Evolutionary conservation across 2,113 vertebrate genomes (phyloP).

Genomic region (Marmota monax): DNA sequence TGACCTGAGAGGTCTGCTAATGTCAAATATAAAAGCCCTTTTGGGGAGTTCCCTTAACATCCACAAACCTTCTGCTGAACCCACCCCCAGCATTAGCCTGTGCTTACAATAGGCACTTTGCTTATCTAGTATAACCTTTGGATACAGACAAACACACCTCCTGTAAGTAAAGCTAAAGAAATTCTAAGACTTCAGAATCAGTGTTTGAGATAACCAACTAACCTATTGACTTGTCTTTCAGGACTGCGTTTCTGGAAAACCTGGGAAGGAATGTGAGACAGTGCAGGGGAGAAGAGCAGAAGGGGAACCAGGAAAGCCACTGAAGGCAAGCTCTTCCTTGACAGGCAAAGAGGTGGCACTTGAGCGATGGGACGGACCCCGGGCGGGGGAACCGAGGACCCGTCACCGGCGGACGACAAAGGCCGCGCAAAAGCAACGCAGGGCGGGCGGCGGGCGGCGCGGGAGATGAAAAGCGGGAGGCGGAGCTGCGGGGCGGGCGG

Average conservation of each 20-base stretch:
- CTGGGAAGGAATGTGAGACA: not conserved
- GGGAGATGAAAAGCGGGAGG: conserved; percentile 37
- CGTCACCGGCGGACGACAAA: rapidly evolving
- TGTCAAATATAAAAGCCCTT: not conserved
- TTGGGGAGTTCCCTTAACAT: not conserved
- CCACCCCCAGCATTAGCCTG: rapidly evolving
- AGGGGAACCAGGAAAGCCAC: not conserved
- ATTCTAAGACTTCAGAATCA: not conserved
- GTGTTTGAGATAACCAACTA: not conserved
- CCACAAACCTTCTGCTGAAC: not conserved
- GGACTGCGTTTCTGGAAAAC: not conserved
- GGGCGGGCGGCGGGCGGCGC: not conserved
- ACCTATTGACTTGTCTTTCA: not conserved
- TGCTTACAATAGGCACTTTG: not conserved
- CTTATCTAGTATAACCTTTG: not conserved
- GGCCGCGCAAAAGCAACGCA: rapidly evolving
- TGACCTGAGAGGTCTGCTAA: not conserved
- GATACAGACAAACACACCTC: not conserved
- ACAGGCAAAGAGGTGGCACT: not conserved
- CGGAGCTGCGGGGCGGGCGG: conserved; percentile 62
- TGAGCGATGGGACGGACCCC: rapidly evolving
- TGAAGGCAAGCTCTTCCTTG: not conserved
- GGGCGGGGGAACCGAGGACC: not conserved
- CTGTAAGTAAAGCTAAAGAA: not conserved
- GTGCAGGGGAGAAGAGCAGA: not conserved